Conservation (phyloP, 2,888 invertebrate genomes). For the Xylota sylvarum region DNA sequence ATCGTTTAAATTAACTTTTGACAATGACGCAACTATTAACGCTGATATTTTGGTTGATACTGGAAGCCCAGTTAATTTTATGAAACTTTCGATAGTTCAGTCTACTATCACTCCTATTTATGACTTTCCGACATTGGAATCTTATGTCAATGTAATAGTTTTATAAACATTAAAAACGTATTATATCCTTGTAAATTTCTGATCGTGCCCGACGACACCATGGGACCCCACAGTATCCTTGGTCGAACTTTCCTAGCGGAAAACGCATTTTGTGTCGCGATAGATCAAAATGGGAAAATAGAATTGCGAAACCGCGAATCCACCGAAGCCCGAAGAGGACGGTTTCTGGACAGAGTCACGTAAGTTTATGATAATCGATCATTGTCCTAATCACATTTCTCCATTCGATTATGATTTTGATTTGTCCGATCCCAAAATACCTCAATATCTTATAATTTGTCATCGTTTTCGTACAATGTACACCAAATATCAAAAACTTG, state of each 20-base stretch:
- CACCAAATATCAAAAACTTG: slow-evolving; percentile 12
- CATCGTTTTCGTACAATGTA: slow-evolving; percentile 12
- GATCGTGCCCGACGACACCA: slow-evolving; percentile 34
- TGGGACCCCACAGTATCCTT: slow-evolving; percentile 31
- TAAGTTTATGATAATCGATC: background rate
- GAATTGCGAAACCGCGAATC: slow-evolving; percentile 7
- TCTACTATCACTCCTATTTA: slow-evolving; percentile 25
- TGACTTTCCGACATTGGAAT: slow-evolving; percentile 14
- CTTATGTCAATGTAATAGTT: slow-evolving; percentile 29
- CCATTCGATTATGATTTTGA: slow-evolving; percentile 17
- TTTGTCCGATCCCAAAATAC: slow-evolving; percentile 10
- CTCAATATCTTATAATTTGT: slow-evolving; percentile 13
- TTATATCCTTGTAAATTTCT: slow-evolving; percentile 29
- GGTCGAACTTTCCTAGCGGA: slow-evolving; percentile 27
- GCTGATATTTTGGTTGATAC: slow-evolving; percentile 42
- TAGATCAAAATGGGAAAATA: slow-evolving; percentile 8
- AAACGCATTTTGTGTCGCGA: slow-evolving; percentile 18
- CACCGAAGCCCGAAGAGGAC: background rate
- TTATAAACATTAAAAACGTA: slow-evolving; percentile 4
- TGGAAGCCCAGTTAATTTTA: slow-evolving; percentile 43
- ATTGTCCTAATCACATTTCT: slow-evolving; percentile 11
- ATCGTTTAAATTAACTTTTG: slow-evolving; percentile 11
- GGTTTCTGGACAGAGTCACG: background rate
- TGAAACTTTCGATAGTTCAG: slow-evolving; percentile 31
- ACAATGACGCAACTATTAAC: slow-evolving; percentile 20